A percentile compares a stretch with the other conserved stretches of the same genome.
Conservation (phyloP, 2,113 vertebrate genomes). For the Eurystomus gularis region DNA sequence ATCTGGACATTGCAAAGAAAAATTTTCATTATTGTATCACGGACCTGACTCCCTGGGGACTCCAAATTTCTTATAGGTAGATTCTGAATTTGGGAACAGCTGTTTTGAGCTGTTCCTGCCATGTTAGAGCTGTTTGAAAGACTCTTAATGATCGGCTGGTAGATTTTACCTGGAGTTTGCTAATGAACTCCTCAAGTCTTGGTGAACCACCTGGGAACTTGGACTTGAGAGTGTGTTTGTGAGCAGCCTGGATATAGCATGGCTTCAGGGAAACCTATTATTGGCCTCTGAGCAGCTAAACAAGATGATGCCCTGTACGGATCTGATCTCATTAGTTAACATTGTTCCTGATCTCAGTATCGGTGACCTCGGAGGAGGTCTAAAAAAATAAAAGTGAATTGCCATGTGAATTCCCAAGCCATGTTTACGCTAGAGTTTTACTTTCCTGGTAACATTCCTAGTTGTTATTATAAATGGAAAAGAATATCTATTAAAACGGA, state of each 20-base stretch:
- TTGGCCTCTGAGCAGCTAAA: conserved; percentile 22
- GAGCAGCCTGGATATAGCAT: not conserved
- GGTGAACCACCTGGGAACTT: not conserved
- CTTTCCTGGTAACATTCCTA: not conserved
- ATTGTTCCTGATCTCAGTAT: not conserved
- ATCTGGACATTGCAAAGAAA: not conserved
- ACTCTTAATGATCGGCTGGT: accelerated
- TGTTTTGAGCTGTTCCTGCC: not conserved
- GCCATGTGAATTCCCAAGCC: not conserved
- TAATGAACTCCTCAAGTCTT: not conserved
- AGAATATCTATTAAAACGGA: not conserved
- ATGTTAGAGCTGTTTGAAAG: not conserved
- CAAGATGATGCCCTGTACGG: not conserved
- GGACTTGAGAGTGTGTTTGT: not conserved
- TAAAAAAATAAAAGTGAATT: not conserved
- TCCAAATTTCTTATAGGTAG: not conserved
- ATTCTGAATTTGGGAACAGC: not conserved
- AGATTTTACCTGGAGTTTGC: not conserved
- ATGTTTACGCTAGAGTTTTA: not conserved
- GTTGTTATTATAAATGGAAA: not conserved
- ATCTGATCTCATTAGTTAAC: conserved; percentile 34
- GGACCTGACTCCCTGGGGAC: no score
- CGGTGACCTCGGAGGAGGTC: not conserved
- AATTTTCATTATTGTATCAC: not conserved
- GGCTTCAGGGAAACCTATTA: not conserved